A percentile compares a stretch with the other conserved stretches of the same genome.
phyloP scores from a whole-genome alignment of 53 echinoderm and acorn worm species.

The Echinometra lucunter region DNA sequence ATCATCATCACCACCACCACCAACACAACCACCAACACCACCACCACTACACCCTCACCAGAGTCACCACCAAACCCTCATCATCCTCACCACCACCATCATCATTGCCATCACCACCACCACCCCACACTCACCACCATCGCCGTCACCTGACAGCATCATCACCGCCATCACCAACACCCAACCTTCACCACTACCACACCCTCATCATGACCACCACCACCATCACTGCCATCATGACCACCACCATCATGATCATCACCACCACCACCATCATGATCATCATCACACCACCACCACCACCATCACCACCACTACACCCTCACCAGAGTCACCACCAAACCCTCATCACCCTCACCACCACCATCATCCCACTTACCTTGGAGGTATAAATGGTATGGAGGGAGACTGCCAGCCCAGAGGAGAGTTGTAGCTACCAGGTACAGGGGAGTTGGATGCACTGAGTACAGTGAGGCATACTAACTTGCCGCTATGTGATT shows the following conservation, averaged over 20 bases:
- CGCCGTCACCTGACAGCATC: not conserved
- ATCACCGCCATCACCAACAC: not conserved
- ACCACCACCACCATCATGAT: slow-evolving; percentile 16
- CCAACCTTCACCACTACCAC: not conserved
- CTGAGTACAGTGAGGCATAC: slow-evolving; percentile 87
- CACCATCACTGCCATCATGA: not conserved
- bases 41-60: not conserved
- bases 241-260: slow-evolving; percentile 6
- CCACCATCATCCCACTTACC: slow-evolving; percentile 63
- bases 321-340: not conserved
- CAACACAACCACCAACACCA: not conserved
- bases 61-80: not conserved
- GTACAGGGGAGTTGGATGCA: slow-evolving; percentile 80
- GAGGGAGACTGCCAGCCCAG: slow-evolving; percentile 83
- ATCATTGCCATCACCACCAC: not conserved
- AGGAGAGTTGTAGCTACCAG: slow-evolving; percentile 79
- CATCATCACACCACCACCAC: not conserved
- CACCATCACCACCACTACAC: not conserved
- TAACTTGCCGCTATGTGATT: slow-evolving; percentile 79
- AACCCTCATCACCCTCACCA: no score
- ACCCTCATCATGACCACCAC: not conserved
- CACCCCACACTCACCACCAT: not conserved
- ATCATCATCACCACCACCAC: not conserved
- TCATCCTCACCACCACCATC: not conserved
- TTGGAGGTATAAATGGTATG: slow-evolving; percentile 81